Evolutionary conservation across 2,797 vertebrate species (phyloP).

Genomic region (Lemur catta): DNA sequence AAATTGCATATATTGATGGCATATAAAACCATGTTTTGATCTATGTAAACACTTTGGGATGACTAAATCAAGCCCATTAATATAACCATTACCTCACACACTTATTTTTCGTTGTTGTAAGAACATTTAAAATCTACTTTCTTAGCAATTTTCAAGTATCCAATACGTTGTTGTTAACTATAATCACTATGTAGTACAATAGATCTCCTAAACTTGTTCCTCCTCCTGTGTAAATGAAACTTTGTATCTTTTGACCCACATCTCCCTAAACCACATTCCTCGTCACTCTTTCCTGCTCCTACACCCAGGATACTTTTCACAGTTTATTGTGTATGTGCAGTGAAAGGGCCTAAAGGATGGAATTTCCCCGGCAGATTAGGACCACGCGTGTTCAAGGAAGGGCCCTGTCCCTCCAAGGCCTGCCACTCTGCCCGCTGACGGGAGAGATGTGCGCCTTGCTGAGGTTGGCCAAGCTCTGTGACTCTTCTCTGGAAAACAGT

Average conservation of each 20-base stretch:
- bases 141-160: too few species aligned
- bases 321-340: rapidly evolving
- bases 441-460: rapidly evolving
- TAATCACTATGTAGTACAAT: rapidly evolving
- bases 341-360: rapidly evolving
- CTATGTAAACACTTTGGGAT: rapidly evolving
- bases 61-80: not conserved
- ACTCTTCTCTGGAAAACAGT: rapidly evolving
- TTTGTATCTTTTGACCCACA: not conserved
- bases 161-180: rapidly evolving
- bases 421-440: not conserved
- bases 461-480: rapidly evolving
- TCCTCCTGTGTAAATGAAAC: rapidly evolving
- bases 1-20: rapidly evolving
- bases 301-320: not conserved
- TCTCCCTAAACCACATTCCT: rapidly evolving
- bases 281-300: rapidly evolving
- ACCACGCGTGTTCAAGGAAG: rapidly evolving
- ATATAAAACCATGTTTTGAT: rapidly evolving
- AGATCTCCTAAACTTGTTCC: rapidly evolving
- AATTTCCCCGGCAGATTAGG: not conserved
- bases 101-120: too few species aligned
- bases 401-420: rapidly evolving
- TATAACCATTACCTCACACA: rapidly evolving
- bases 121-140: not conserved